Evolutionary conservation across 1,140 invertebrate species (phyloP), one percentile per base, ranked within the genome.

Genomic region (Anastatus disparis): DNA sequence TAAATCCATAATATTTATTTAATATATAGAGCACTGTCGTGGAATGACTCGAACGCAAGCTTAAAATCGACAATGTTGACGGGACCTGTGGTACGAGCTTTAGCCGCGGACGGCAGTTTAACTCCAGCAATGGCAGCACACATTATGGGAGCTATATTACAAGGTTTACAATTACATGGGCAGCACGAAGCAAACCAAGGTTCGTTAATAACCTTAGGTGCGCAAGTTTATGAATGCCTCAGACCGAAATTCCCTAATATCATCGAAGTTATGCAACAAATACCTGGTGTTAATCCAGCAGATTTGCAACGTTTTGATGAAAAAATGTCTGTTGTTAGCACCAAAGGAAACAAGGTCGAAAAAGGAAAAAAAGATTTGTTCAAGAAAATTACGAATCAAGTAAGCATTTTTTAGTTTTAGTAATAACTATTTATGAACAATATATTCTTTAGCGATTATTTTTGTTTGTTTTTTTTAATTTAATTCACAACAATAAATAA

Each of bases 341-440:
- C 89, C 62, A 92, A 91, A 76, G 92, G 92, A 22, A 90, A 91
- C 75, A 94, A 94, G 81, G 89, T 93, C 13, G 95, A 96, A 76
- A 95, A 95, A 78, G 92, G 91, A 70, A 96, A 95, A 81, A 95
- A 95, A 76, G 95, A 97, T 80, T 86, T 94, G 13, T 96, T 97
- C 81, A 96, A 94, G 81, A 95, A 95, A 85, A 89, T 97, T 46
- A 94, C 95, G 2, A 89, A 89, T 68, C 91, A 91, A 84, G 92
- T 94, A 82, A 82, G 81, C 22, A n/a, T n/a, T 69, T 76, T 70
- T 72, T 75, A 73, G 27, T 3, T 44, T 13, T 24, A 6, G 9
- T 42, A 4, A 46, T n/a, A 46, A 6, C 4, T 24, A 52, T 52
- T 6, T 52, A 52, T 22, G 20, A 26, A 22, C 13, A 22, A 12